Evolutionary conservation across 2,797 vertebrate genomes (phyloP), one percentile per base, ranked within the genome.

Genomic region (Lepus oiostolus): DNA sequence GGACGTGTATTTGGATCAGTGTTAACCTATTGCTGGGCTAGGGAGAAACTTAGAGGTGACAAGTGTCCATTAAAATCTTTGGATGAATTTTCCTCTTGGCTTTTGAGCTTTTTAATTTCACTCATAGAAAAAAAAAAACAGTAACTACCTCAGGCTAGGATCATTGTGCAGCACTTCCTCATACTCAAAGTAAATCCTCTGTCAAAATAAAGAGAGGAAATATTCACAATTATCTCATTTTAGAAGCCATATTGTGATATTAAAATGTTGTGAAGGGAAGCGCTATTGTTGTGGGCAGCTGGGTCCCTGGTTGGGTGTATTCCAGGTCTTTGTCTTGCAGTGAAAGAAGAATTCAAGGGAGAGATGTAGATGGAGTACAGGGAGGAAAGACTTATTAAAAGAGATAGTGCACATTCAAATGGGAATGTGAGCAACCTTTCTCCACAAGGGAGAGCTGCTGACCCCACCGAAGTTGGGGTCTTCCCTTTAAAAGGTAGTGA

Each of bases 61-160:
- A 70, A 42, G 2, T 70, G 87, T 97, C 60, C 90, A n/a, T 82
- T 47, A 87, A 83, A 91, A 70, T 9, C 22, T 84, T 92, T 90
- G 26, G 67, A 50, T 85, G n/a, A 71, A 30, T 97, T 35, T 95
- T 91, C 28, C 2, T 91, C 50, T 71, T 75, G 52, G 42, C 10
- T 62, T 79, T 90, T 60, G 74, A 82, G 62, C n/a, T 93, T 93
- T 91, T 38, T 76, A 92, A 86, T 92, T 95, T 92, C 38, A 62
- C n/a, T 93, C n/a, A 93, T 14, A 68, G 76, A 54, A 92, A 90
- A 62, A 75, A 82, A 87, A 13, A n/a, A 62, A 42, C 42, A 47
- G 42, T 83, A 84, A 88, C 72, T 88, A 84, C 35, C 42, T 82
- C 52, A 47, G 72, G 30, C 19, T 62, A 47, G 68, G 35, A 68